Base-by-base conservation (phyloP, 2,113 vertebrate species). In the Phyllopteryx taeniolatus region DNA sequence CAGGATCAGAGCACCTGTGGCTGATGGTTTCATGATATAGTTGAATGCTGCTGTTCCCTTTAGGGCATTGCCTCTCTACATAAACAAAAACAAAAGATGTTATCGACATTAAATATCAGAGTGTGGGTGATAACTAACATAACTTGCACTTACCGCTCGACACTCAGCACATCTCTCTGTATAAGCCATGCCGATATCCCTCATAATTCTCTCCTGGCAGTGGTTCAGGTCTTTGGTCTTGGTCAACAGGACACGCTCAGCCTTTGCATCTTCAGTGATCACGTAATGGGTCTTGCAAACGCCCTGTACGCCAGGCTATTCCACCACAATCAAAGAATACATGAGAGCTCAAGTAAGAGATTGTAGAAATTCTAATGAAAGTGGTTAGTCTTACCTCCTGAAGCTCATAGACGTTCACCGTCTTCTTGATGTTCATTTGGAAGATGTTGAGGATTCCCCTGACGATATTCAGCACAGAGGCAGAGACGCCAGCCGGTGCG, bases 201-300 rank as follows among this genome's bases (percentile, higher is more conserved):
- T 92, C 12, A 71, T 17, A 71, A 91, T 85, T 78, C 90, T 94
- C n/a, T 94, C 90, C 70, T 94, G 90, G 80, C 95, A 96, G 8
- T 91, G 86, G 70, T 84, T 93, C 69, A 94, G 77, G 80, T 96
- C 93, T 68, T 92, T 93, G 42, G 91, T 91, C 82, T 93, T 97
- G 53, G 82, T 93, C 44, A 94, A 27, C 46, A 70, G n/a, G 60
- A 90, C 54, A 17, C 84, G 67, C 0, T 83, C 61, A 0, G 85
- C 89, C 82, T 89, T 92, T 44, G 2, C 56, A 31, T 95, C 91
- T 67, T 95, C 93, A 82, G 81, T 93, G 81, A 94, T 88, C 64
- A 91, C 14, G 0, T 95, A 96, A 57, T 90, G 88, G 1, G 94
- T 93, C 39, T 92, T 92, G 86, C 96, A 98, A 64, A 95, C 84